phyloP scores from a whole-genome alignment of 2,797 vertebrate genomes.

The Lepidocolaptes lacrymiger region DNA sequence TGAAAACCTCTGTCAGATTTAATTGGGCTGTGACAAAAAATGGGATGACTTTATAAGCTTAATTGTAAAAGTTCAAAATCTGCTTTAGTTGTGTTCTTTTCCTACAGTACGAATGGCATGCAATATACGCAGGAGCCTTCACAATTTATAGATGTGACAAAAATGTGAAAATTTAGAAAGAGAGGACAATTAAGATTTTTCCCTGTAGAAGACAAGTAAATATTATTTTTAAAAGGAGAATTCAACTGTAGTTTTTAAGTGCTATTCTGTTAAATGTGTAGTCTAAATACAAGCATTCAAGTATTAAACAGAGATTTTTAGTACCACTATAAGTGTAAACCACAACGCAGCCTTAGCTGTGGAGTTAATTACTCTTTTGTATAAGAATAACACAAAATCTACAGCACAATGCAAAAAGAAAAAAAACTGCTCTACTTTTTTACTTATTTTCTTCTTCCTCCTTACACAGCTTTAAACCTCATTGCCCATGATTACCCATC shows the following conservation, averaged over 20 bases:
- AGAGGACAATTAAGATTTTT: neutral
- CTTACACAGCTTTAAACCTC: neutral
- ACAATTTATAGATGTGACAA: neutral
- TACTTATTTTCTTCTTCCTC: neutral
- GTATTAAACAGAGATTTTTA: neutral
- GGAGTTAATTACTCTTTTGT: conserved; percentile 1
- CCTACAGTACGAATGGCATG: neutral
- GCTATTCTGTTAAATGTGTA: neutral
- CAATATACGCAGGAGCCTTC: neutral
- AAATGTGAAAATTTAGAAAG: neutral
- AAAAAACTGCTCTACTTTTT: neutral
- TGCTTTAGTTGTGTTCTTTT: neutral
- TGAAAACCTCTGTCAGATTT: neutral
- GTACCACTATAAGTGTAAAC: neutral
- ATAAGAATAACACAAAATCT: neutral
- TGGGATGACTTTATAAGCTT: neutral
- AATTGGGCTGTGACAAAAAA: neutral
- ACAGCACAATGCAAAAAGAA: neutral
- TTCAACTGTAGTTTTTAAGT: neutral
- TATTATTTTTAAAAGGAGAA: neutral
- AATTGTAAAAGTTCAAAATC: neutral
- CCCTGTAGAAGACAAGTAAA: neutral
- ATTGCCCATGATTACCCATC: neutral
- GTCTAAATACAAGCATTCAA: neutral
- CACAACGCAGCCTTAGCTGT: neutral